Base-by-base conservation (phyloP, 30 jellyfish, hydroid and myxozoan genomes). In the Aurelia aurita complex sp. Pacific region DNA sequence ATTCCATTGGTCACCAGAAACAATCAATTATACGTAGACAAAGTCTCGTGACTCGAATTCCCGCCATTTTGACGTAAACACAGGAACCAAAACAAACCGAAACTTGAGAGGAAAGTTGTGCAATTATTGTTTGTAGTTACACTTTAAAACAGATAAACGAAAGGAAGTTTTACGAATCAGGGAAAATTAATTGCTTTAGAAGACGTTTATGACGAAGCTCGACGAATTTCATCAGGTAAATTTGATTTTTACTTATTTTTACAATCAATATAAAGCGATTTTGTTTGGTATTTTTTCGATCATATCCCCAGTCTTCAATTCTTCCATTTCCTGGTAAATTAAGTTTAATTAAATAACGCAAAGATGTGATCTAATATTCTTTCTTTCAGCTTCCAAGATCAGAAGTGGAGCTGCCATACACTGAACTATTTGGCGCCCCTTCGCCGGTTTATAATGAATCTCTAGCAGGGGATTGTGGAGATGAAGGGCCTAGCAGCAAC, bases 11-110 rank as follows among this genome's bases (percentile, higher is more conserved):
- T 46, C 66, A 12, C 14, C 50, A 15, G 59, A 43, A 63, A 84
- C 88, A 87, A 87, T 87, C 16, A 43, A 9, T 62, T 40, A 51
- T 33, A 69, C n/a, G 75, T n/a, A 43, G 34, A 64, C 38, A 74
- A 35, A 50, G 96, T 87, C 96, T 87, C 91, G 96, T 87, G 96
- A 87, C 91, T 59, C 54, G 80, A 79, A 87, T 87, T 87, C 96
- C 96, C 96, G 96, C 96, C 96, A 87, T 87, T 87, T 87, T 72
- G 90, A 77, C 84, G 85, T 87, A 79, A 87, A 87, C 85, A 77
- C 87, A 76, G 80, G 82, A 87, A 87, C 91, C 96, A 87, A 78
- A 87, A 87, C 96, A 87, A 87, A 87, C 91, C 88, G 42, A 61
- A 64, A 9, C 29, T 8, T 33, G 36, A 36, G 61, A 33, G 42